Percentiles rank a stretch among this genome's conserved stretches.
These are phyloP conservation scores for Drosophila lini DNA, from an alignment of 1,140 invertebrate species.

Conservation along the genomic window DNA sequence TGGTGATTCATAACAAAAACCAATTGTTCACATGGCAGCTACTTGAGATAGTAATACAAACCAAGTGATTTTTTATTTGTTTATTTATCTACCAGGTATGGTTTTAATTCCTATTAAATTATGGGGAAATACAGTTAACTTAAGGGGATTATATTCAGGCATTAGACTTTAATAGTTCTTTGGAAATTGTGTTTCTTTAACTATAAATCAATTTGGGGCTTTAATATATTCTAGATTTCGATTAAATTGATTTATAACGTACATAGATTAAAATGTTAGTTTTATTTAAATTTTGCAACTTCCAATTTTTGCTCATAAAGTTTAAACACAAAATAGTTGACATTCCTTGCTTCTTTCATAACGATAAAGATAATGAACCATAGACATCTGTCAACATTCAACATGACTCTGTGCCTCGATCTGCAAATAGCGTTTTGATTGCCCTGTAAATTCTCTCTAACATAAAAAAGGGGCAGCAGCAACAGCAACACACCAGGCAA, in stretches of 20 bases:
- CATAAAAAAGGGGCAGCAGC: constrained; percentile 49
- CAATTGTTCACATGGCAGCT: not conserved
- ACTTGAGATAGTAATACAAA: constrained; percentile 16
- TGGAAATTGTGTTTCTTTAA: not conserved
- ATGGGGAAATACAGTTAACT: not conserved
- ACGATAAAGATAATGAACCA: constrained; percentile 21
- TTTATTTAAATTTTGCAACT: too few relatives aligned
- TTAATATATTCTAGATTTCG: too few relatives aligned
- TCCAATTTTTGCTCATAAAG: not conserved
- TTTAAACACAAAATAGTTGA: not conserved
- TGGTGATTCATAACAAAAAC: constrained; percentile 2
- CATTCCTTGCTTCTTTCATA: constrained; percentile 8
- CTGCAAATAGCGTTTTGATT: constrained; percentile 39
- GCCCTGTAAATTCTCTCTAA: constrained; percentile 52
- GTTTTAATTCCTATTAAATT: constrained; percentile 6
- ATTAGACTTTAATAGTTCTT: not conserved
- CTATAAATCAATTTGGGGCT: not conserved
- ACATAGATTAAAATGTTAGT: not conserved
- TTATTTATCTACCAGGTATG: not conserved
- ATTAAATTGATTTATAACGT: not conserved
- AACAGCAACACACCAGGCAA: constrained; percentile 13
- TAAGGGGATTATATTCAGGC: not conserved
- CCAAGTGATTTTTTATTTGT: constrained; percentile 7
- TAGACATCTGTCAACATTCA: constrained; percentile 38
- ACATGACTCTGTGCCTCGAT: constrained; percentile 35